Evolutionary conservation across 2,797 vertebrate genomes (phyloP).

Genomic region (Malurus leucopterus): DNA sequence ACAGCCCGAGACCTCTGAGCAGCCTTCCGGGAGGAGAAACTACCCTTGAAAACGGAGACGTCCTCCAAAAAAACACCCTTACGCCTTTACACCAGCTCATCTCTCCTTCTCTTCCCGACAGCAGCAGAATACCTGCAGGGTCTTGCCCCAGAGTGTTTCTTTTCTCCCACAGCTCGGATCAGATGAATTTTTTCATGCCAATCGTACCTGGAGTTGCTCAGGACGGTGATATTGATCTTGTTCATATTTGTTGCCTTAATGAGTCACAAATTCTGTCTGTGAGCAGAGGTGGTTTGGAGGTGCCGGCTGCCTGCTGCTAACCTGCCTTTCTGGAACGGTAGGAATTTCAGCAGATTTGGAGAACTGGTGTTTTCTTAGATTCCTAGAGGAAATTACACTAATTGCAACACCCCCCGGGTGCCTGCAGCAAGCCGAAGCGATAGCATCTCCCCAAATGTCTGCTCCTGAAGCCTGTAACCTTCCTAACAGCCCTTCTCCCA

Average conservation of each 20-base stretch:
- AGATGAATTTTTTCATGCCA: background rate
- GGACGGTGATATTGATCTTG: constrained; percentile 24
- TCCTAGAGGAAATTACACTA: constrained; percentile 36
- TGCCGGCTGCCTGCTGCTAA: constrained; percentile 20
- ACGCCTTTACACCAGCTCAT: background rate
- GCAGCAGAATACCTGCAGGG: background rate
- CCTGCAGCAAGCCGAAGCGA: background rate
- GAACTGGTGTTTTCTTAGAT: constrained; percentile 11
- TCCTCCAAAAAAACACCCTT: background rate
- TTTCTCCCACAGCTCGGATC: background rate
- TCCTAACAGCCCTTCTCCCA: background rate
- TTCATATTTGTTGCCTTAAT: constrained; percentile 55
- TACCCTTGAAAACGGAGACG: background rate
- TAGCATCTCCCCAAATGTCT: background rate
- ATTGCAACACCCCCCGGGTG: background rate
- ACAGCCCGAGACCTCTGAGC: background rate
- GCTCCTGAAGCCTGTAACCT: background rate
- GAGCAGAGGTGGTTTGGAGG: constrained; percentile 34
- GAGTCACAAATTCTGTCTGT: constrained; percentile 52
- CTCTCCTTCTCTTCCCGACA: accelerated
- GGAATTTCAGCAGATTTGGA: constrained; percentile 28
- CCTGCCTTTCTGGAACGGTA: constrained; percentile 44
- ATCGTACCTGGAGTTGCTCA: background rate
- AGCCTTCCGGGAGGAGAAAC: no score
- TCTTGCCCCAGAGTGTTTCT: constrained; percentile 2